Evolutionary conservation across 2,888 invertebrate genomes (phyloP).

Genomic region (Caenorhabditis doughertyi): DNA sequence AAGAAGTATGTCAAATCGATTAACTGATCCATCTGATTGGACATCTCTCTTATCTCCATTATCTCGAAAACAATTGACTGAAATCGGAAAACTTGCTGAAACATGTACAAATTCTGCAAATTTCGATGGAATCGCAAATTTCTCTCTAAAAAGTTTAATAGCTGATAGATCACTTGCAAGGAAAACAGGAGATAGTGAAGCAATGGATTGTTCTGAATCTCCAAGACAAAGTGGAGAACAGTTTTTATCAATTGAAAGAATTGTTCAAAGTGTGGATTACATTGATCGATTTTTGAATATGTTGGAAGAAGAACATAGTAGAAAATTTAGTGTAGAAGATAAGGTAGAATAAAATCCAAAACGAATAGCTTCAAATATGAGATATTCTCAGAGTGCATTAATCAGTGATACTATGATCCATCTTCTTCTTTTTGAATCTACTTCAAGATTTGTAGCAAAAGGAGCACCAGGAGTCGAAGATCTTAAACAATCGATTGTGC

Average conservation of each 20-base stretch:
- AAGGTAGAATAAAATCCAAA: constrained; percentile 63
- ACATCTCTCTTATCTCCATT: constrained; percentile 59
- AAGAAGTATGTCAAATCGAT: constrained; percentile 51
- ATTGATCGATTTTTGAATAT: constrained; percentile 73
- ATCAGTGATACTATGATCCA: constrained; percentile 69
- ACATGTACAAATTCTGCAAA: constrained; percentile 52
- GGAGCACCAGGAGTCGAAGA: constrained; percentile 67
- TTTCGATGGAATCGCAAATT: constrained; percentile 73
- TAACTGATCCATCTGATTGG: constrained; percentile 63
- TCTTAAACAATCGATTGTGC: constrained; percentile 52
- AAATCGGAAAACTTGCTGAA: constrained; percentile 68
- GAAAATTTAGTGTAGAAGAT: constrained; percentile 76
- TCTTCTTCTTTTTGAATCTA: constrained; percentile 65
- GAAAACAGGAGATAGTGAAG: constrained; percentile 52
- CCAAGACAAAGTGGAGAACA: constrained; percentile 25
- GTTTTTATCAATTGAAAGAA: constrained; percentile 70
- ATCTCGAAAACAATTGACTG: constrained; percentile 67
- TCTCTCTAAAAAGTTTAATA: constrained; percentile 76
- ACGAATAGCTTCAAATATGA: not conserved
- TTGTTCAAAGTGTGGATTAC: constrained; percentile 76
- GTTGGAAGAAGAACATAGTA: constrained; percentile 63
- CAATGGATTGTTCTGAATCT: constrained; percentile 26
- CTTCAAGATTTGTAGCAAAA: constrained; percentile 60
- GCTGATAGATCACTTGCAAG: constrained; percentile 74
- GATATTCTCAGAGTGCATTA: constrained; percentile 47